Evolutionary conservation across 1,140 invertebrate genomes (phyloP).

Genomic region (Platyura marginata): DNA sequence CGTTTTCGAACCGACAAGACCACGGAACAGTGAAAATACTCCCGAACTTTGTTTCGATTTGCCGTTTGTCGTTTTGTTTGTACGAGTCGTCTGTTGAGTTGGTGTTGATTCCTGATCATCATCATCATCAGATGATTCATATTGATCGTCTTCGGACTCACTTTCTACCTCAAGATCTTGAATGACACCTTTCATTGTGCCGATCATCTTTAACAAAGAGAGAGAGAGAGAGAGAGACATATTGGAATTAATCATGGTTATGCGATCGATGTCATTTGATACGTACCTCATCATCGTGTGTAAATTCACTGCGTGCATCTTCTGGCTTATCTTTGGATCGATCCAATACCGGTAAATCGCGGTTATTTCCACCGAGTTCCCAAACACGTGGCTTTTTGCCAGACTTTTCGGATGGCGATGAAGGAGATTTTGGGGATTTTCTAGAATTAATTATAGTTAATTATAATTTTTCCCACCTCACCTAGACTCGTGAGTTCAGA

Average conservation of each 20-base stretch:
- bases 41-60: slow-evolving; percentile 27
- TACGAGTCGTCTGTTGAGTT: slow-evolving; percentile 24
- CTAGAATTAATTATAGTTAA: no score
- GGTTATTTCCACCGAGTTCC: slow-evolving; percentile 63
- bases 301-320: slow-evolving; percentile 35
- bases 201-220: no score
- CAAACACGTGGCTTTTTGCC: slow-evolving; percentile 80
- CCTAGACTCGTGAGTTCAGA: not conserved
- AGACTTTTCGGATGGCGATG: slow-evolving; percentile 49
- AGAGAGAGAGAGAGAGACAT: slow-evolving; percentile 18
- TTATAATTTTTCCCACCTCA: not conserved
- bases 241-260: no score
- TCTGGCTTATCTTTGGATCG: slow-evolving; percentile 61
- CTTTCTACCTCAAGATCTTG: slow-evolving; percentile 41
- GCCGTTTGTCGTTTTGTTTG: slow-evolving; percentile 17
- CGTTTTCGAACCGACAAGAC: slow-evolving; percentile 73
- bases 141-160: slow-evolving; percentile 36
- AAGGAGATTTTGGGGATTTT: slow-evolving; percentile 38
- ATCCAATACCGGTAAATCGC: slow-evolving; percentile 66
- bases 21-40: slow-evolving; percentile 67
- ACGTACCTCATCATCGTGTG: slow-evolving; percentile 45
- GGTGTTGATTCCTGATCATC: slow-evolving; percentile 18
- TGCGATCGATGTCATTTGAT: no score
- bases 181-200: slow-evolving; percentile 63
- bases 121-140: slow-evolving; percentile 30